Evolutionary conservation across 2,888 invertebrate species (phyloP), one percentile per base, ranked within the genome.

Genomic region (Oasisia sp.): DNA sequence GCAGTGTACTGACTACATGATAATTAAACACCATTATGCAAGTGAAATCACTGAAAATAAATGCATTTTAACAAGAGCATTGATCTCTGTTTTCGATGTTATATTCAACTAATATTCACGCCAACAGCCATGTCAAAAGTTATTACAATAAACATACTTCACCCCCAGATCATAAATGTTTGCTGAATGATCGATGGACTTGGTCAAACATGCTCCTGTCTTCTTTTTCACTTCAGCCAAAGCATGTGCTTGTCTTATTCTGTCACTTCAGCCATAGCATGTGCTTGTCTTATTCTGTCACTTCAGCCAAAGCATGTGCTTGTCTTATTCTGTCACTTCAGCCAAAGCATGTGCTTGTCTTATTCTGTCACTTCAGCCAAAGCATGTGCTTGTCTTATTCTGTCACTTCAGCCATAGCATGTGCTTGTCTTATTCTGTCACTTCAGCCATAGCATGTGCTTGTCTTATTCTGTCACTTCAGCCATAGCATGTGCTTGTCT

Each of bases 391-490:
- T 91, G 38, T 95, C 94, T 93, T 95, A 94, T 89, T 94, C 94
- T 90, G 92, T 91, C 89, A 94, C 91, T 93, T 45, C 45, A 58
- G 58, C 45, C 45, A 58, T 12, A 0, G 58, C 5, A 4, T 58
- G 14, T 58, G 58, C 14, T 58, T 19, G 58, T 45, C 45, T 8
- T 45, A 45, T 45, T 45, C 12, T 19, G 58, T 91, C 44, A 11
- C 38, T 27, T 92, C 90, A 91, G 32, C 44, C 91, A 91, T 93
- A 93, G 14, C 44, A 91, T 91, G 27, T 93, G 32, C 44, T 91
- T 91, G 38, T 95, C 94, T 93, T 95, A 94, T 89, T 94, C 94
- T 90, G 92, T 91, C 89, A 94, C 91, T 93, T 45, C 45, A 45
- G 45, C 45, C 45, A 45, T 9, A 45, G 45, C 45, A 5, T 58